Evolutionary conservation across 2,888 invertebrate species (phyloP), one percentile per base, ranked within the genome.

Genomic region (Dusona sp.): DNA sequence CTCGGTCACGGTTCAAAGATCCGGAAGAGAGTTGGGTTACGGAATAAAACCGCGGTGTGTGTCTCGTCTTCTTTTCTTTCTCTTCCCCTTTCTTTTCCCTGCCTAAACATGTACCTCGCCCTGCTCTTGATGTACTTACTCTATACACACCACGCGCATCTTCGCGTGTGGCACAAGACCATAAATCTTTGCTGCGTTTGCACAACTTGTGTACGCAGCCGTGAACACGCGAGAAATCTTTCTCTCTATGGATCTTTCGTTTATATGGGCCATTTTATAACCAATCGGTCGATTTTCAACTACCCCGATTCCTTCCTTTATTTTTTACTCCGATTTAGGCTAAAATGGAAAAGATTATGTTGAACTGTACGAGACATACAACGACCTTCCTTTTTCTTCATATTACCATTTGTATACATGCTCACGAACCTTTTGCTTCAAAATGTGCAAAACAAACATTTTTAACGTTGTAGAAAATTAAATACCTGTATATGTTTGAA

Each of bases 1-100:
- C 86, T 87, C 77, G 87, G 88, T 89, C 87, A 89, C 88, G 88
- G 89, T 89, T 88, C 89, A 88, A 88, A 88, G 87, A 89, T 89
- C 89, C 87, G 87, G 88, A 89, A 87, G 87, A 88, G 84, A 84
- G 87, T 87, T 88, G 74, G 88, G 85, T 87, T 88, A 87, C 85
- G 81, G 80, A 83, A 84, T 85, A 88, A 88, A 89, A 87, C 77
- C 82, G 82, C 87, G 80, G 36, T 75, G 83, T 83, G 42, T 75
- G 82, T 83, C 84, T 78, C 77, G 38, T 83, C 75, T 64, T 81
- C 78, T 42, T 42, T 61, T 22, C 38, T 57, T 51, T 48, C 73
- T 45, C 54, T 54, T 54, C 22, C 22, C 48, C 11, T 61, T 57
- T 38, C 51, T 22, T 38, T 64, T 57, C 45, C 2, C 67, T 38